Evolutionary conservation across 2,113 vertebrate genomes (phyloP), one percentile per base, ranked within the genome.

Genomic region (Numenius arquata): DNA sequence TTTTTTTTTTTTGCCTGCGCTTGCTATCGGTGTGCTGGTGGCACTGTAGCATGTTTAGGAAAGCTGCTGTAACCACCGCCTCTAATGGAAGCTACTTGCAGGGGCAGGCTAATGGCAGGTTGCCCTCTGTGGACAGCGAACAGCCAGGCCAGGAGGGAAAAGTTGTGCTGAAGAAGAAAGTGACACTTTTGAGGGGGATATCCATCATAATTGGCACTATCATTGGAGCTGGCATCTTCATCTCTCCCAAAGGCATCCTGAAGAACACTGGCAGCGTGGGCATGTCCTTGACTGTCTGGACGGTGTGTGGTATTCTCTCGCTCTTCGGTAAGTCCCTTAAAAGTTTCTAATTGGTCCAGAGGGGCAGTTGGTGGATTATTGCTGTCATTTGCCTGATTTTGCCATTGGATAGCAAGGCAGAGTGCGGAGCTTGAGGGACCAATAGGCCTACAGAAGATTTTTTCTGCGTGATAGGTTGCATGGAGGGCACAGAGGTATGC

Each of bases 151-250:
- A 10, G 68, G 83, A 68, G 72, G 97, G 67, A 41, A 98, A 98
- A 78, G 99, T 99, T 93, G 98, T 97, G 63, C 98, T 99, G 94
- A 99, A 98, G 97, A 99, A 99, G 98, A 99, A 99, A 92, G 98
- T 99, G 83, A 99, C 99, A 2, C 96, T 99, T 62, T 97, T 99
- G 72, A 98, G 99, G 68, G 99, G 99, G 7, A 98, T 99, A 92
- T 99, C 99, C 85, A 99, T 99, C 96, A 99, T 99, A 94, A 98
- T 98, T 18, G 99, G 99, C 50, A 99, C 98, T 85, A 99, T 99
- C 97, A 99, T 99, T 40, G 99, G 99, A 87, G 99, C 99, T 0
- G 99, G 99, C 56, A 99, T 99, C 97, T 99, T 99, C 98, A 99
- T 99, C 96, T 99, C 99, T 43, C 99, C 99, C 8, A 99, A 99